Evolutionary conservation across 2,797 vertebrate species (phyloP), one percentile per base, ranked within the genome.

Genomic region (Enteromius viviparus): DNA sequence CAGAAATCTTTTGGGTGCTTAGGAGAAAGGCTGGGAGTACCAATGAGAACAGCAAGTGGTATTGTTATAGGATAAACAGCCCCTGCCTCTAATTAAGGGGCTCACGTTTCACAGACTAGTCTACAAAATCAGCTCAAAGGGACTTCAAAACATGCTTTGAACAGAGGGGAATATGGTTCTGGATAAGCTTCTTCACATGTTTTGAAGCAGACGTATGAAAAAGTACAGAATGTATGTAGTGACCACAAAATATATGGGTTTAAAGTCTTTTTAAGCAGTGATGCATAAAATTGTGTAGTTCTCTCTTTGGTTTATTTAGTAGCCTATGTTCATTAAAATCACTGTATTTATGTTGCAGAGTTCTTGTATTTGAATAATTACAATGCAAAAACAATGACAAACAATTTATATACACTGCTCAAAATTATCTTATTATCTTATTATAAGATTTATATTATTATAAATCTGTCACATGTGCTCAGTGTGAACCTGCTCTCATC

Each of bases 61-160:
- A 60, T 76, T 81, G 71, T 81, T 60, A 14, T 3, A 37, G 71
- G 71, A 85, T 80, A 80, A 76, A 80, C 49, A 76, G 40, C 77
- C n/a, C 4, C 49, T 69, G 51, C n/a, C 19, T 65, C 80, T 55
- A 66, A 82, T 49, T 19, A 62, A 53, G 11, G 11, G 21, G 47
- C 68, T 77, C 37, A 55, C 14, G 32, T 82, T 78, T 72, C 53
- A 49, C 23, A 47, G 14, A 53, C 45, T 69, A 29, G 37, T 1
- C 15, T 29, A 14, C 51, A 62, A 49, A 45, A 34, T 47, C 65
- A 53, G 26, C 76, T 65, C 34, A 74, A 53, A n/a, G 66, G 74
- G 34, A 68, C 23, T 80, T 26, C n/a, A 58, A 17, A 70, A 26
- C 78, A 70, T 80, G 51, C 21, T 58, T 32, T 29, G 40, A 42